Evolutionary conservation across 2,888 invertebrate species (phyloP), one percentile per base, ranked within the genome.

Genomic region (Andrena minutula): DNA sequence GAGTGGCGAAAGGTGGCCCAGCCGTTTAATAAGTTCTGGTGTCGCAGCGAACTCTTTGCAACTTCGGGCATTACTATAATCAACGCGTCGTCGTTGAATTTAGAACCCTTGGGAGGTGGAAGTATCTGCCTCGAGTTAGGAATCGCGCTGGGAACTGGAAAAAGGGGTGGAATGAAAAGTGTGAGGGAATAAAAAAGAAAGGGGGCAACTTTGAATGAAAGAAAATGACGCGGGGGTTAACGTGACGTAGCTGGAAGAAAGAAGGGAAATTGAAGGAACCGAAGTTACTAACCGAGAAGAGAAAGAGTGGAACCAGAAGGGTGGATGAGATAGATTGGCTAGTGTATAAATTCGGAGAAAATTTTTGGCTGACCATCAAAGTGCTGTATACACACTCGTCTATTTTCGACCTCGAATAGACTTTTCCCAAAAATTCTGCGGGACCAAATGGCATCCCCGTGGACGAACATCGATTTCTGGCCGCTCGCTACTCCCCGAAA

Each of bases 11-110:
- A 63, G 64, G 78, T 60, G 28, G 56, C 49, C 28, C 35, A n/a
- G 23, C 49, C 53, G 69, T 73, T 80, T 76, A 75, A 78, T 78
- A 84, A 84, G 71, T 76, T 83, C 28, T 30, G 56, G 49, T 72
- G 70, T 68, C 56, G 41, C 41, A 28, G 26, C 16, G 66, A 20
- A 75, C 41, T 47, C 75, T 64, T 72, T 41, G 51, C 26, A 63
- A 60, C 61, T 79, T 60, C 7, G 20, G 41, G 47, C 60, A 66
- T 73, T 49, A 41, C 35, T 47, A 49, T 61, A 66, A 84, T 79
- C 66, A 65, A 68, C 49, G 53, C 28, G 70, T 56, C 72, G 35
- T 51, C 10, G 8, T 2, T 41, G 51, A 66, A 53, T 77, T 74
- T 30, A 47, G 56, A 30, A 20, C 26, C 56, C 56, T 56, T 56